These are phyloP conservation scores for Drosophila antonietae DNA, from an alignment of 2,888 invertebrate genomes.

Conservation along the genomic window DNA sequence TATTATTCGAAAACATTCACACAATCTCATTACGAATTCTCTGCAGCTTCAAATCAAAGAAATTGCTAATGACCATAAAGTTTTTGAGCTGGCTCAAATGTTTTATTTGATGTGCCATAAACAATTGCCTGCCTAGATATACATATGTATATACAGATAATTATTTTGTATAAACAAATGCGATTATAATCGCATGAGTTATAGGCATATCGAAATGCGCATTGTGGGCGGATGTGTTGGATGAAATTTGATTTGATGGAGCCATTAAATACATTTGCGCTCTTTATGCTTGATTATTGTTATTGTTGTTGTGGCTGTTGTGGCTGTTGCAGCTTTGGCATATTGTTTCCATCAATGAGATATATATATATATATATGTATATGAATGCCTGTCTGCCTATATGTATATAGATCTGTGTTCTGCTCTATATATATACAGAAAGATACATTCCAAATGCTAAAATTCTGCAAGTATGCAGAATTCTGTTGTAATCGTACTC, in stretches of 20 bases:
- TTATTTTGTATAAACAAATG: constrained; percentile 24
- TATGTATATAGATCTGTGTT: constrained; percentile 4
- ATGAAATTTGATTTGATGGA: constrained; percentile 64
- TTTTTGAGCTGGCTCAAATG: constrained; percentile 48
- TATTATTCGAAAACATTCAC: neutral
- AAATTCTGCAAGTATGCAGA: constrained; percentile 45
- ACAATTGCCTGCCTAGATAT: constrained; percentile 21
- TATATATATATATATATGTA: neutral
- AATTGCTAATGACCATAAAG: constrained; percentile 38
- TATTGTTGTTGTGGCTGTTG: constrained; percentile 23
- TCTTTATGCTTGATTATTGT: constrained; percentile 39
- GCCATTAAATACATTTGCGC: constrained; percentile 55
- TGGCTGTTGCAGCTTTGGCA: constrained; percentile 43
- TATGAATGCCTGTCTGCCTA: neutral
- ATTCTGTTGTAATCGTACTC: constrained; percentile 21
- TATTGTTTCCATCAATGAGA: constrained; percentile 54
- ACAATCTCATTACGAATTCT: neutral
- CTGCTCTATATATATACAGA: constrained; percentile 40
- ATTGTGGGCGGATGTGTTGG: constrained; percentile 55
- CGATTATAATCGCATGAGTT: constrained; percentile 30
- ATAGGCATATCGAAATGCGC: constrained; percentile 29
- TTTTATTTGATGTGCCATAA: constrained; percentile 42
- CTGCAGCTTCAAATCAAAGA: neutral
- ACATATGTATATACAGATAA: constrained; percentile 1
- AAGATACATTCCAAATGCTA: constrained; percentile 22